phyloP scores from a whole-genome alignment of 2,888 invertebrate species.

The Torymus texanus region DNA sequence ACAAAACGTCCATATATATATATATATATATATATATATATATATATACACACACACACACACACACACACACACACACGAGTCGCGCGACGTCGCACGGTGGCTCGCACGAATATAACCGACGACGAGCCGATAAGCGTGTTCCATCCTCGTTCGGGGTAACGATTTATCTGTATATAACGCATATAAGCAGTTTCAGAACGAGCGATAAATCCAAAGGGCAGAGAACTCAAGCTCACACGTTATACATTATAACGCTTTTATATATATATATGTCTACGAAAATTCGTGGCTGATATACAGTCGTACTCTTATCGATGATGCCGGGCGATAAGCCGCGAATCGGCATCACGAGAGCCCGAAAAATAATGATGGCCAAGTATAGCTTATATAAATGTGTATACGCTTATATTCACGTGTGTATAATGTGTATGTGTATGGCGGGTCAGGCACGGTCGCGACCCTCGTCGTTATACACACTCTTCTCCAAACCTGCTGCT shows the following conservation, averaged over 20 bases:
- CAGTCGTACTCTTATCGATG: constrained; percentile 55
- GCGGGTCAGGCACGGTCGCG: constrained; percentile 34
- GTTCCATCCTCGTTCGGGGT: constrained; percentile 3
- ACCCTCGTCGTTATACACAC: constrained; percentile 7
- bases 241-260: constrained; percentile 17
- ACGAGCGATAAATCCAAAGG: constrained; percentile 24
- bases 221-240: not conserved
- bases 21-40: too few relatives aligned
- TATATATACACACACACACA: too few relatives aligned
- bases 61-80: too few relatives aligned
- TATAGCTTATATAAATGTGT: constrained; percentile 59
- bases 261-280: not conserved
- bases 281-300: constrained; percentile 9
- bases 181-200: not conserved
- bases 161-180: constrained; percentile 27
- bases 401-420: constrained; percentile 60
- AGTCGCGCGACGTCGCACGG: too few relatives aligned
- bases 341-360: constrained; percentile 62
- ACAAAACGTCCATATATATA: constrained; percentile 3
- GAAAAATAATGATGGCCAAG: constrained; percentile 67
- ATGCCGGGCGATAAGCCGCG: constrained; percentile 62
- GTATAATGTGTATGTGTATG: not conserved
- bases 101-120: not conserved
- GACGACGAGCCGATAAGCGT: constrained; percentile 21
- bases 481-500: constrained; percentile 8